Evolutionary conservation across 2,797 vertebrate species (phyloP), one percentile per base, ranked within the genome.

Genomic region (Chaetodon trifasciatus): DNA sequence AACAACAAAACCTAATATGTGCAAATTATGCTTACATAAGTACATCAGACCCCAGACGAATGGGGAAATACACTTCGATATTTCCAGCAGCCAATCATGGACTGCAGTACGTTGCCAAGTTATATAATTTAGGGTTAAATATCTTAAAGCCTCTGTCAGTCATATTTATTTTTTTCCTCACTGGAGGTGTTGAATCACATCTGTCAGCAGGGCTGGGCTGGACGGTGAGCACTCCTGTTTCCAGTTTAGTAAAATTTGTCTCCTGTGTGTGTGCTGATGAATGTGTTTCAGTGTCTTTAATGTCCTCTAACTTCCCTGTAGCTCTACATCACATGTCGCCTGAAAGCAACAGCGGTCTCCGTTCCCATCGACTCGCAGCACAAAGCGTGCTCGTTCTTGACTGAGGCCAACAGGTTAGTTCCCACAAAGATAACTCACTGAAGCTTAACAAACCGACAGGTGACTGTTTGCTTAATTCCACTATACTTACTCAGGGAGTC

Each of bases 291-390:
- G 5, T 47, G 46, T 47, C 3, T 47, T 19, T 47, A 39, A 39
- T 13, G 17, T 21, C 5, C 0, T 57, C 24, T 39, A 2, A 23
- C 44, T 55, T 67, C n/a, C n/a, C 55, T 24, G 1, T 0, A 95
- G 93, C 23, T 95, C 57, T 93, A 93, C 74, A 88, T 95, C 72
- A 93, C 89, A 0, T 96, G 94, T 71, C 76, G 35, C 0, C 80
- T 95, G 74, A 94, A 86, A 53, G 94, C 91, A 0, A 92, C 79
- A 0, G 8, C 46, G 0, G 1, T 78, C 39, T 86, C 88, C 0
- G 57, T 32, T 3, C 86, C 93, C 8, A 3, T 88, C 6, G 72
- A 88, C 89, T 52, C 55, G 0, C 69, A 79, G 2, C 85, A 91
- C 90, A 94, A 95, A 77, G 90, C 83, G 0, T 95, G 93, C 42